Evolutionary conservation across 2,797 vertebrate genomes (phyloP).

Genomic region (Bradypus variegatus): DNA sequence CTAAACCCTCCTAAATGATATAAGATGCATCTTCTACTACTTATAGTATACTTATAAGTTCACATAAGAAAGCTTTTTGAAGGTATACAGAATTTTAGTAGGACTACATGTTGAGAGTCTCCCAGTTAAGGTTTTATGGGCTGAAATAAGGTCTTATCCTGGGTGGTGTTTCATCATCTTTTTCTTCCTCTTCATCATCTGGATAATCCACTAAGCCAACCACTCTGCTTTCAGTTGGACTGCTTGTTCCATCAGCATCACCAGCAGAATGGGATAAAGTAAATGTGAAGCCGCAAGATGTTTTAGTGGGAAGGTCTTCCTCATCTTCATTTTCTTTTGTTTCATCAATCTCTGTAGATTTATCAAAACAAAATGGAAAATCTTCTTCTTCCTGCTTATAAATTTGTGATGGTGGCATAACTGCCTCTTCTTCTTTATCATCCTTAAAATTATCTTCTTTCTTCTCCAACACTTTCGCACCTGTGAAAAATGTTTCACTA

Average conservation of each 20-base stretch:
- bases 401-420: conserved; percentile 77
- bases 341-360: conserved; percentile 88
- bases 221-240: conserved; percentile 78
- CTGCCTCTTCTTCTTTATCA: conserved; percentile 81
- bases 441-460: conserved; percentile 87
- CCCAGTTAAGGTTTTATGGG: conserved; percentile 76
- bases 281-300: conserved; percentile 71
- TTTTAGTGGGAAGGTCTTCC: conserved; percentile 70
- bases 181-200: conserved; percentile 81
- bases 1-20: conserved; percentile 74
- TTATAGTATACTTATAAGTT: conserved; percentile 71
- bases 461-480: conserved; percentile 78
- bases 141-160: conserved; percentile 86
- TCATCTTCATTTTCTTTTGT: conserved; percentile 78
- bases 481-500: conserved; percentile 77
- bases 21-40: conserved; percentile 72
- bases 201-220: conserved; percentile 87
- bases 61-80: conserved; percentile 72
- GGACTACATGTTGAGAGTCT: conserved; percentile 66
- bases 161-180: conserved; percentile 83
- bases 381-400: conserved; percentile 86
- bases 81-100: conserved; percentile 73
- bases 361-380: conserved; percentile 84
- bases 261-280: conserved; percentile 75
- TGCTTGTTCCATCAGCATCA: conserved; percentile 78